Evolutionary conservation across 1,140 invertebrate species (phyloP).

Genomic region (Penaeus indicus): DNA sequence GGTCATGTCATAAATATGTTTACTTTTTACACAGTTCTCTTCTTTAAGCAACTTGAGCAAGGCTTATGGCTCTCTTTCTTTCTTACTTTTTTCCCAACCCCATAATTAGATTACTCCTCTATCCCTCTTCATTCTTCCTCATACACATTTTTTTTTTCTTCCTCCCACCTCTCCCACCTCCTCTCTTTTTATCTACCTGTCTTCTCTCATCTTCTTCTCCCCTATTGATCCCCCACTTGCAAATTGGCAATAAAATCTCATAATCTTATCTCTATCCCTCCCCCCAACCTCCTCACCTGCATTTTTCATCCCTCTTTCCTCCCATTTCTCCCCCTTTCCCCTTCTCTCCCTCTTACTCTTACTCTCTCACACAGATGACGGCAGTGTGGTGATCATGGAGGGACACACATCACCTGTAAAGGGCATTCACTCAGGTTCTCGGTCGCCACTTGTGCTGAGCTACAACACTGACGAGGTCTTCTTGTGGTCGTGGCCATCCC

Average conservation of each 20-base stretch:
- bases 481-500: constrained; percentile 55
- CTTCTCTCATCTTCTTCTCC: neutral
- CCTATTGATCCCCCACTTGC: neutral
- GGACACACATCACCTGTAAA: constrained; percentile 34
- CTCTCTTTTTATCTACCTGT: no score
- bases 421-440: constrained; percentile 18
- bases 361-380: constrained; percentile 32
- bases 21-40: neutral
- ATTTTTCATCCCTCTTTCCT: neutral
- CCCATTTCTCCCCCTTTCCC: neutral
- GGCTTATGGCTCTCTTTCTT: neutral
- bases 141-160: neutral
- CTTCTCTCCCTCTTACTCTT: neutral
- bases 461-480: constrained; percentile 37
- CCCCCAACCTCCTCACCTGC: neutral
- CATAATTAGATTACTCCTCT: neutral
- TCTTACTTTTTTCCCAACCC: neutral
- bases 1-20: neutral
- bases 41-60: neutral
- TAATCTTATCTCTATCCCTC: neutral
- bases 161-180: neutral
- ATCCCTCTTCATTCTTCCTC: no score
- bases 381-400: constrained; percentile 46
- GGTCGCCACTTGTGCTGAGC: constrained; percentile 45
- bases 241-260: neutral